phyloP scores from a whole-genome alignment of 37 sponge, comb jelly and placozoan species.

The Agelas oroides region DNA sequence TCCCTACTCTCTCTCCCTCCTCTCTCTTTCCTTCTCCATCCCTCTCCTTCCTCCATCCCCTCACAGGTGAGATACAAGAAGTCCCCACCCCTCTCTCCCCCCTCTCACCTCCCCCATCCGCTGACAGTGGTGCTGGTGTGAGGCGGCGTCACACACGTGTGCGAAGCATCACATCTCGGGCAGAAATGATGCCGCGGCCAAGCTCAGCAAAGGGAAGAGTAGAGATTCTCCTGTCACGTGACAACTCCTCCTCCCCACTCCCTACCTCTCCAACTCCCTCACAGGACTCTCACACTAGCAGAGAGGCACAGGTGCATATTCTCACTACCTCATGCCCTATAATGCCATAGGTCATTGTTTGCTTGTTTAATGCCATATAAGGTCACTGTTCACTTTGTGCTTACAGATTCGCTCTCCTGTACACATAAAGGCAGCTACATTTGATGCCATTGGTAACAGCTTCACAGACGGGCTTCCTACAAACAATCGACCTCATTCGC shows the following conservation, averaged over 20 bases:
- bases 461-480: too few relatives aligned
- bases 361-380: too few relatives aligned
- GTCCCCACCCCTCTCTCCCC: not conserved
- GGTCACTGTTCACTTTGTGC: too few relatives aligned
- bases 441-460: too few relatives aligned
- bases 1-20: too few relatives aligned
- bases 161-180: slow-evolving; percentile 41
- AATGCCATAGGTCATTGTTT: too few relatives aligned
- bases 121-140: slow-evolving; percentile 7
- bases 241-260: too few relatives aligned
- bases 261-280: not conserved
- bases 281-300: not conserved
- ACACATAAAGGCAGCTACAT: too few relatives aligned
- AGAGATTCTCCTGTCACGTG: not conserved
- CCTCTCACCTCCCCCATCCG: slow-evolving; percentile 18
- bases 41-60: not conserved
- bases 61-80: not conserved
- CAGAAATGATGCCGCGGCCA: slow-evolving; percentile 46
- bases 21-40: too few relatives aligned
- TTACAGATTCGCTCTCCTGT: too few relatives aligned
- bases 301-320: not conserved
- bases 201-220: slow-evolving; percentile 21
- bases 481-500: too few relatives aligned
- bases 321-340: too few relatives aligned
- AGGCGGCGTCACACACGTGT: slow-evolving; percentile 44